Conservation (phyloP, 1,140 invertebrate genomes). For the Plutomurus gul region DNA sequence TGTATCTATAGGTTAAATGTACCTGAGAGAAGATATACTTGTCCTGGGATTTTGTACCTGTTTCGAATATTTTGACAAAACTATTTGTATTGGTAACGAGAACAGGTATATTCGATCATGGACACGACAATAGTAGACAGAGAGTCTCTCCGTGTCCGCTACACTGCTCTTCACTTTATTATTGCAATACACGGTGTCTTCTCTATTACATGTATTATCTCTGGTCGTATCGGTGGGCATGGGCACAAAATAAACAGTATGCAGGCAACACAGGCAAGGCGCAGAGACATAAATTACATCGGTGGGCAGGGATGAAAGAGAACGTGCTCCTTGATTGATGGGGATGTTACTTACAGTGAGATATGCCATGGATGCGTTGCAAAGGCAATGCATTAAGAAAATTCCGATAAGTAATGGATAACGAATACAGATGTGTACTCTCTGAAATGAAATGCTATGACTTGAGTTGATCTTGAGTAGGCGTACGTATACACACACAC, state of each 20-base stretch:
- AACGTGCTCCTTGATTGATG: conserved; percentile 48
- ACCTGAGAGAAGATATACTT: background rate
- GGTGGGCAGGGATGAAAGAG: conserved; percentile 38
- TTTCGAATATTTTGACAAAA: background rate
- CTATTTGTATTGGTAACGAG: background rate
- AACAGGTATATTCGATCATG: background rate
- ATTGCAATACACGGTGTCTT: background rate
- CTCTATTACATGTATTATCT: background rate
- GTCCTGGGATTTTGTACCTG: background rate
- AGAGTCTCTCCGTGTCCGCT: background rate
- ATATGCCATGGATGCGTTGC: conserved; percentile 19
- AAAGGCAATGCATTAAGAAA: conserved; percentile 25
- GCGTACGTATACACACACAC: background rate
- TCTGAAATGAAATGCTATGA: background rate
- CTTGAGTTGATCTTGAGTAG: background rate
- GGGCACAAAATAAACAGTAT: background rate
- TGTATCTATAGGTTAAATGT: too few relatives aligned
- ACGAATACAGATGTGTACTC: conserved; percentile 10
- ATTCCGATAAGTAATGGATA: conserved; percentile 34
- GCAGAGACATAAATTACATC: conserved; percentile 44
- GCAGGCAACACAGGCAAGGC: background rate
- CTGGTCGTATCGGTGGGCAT: background rate
- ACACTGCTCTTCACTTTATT: background rate
- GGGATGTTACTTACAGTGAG: conserved; percentile 26
- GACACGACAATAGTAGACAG: background rate